Evolutionary conservation across 2,888 invertebrate genomes (phyloP), one percentile per base, ranked within the genome.

Genomic region (Mayetiola destructor): DNA sequence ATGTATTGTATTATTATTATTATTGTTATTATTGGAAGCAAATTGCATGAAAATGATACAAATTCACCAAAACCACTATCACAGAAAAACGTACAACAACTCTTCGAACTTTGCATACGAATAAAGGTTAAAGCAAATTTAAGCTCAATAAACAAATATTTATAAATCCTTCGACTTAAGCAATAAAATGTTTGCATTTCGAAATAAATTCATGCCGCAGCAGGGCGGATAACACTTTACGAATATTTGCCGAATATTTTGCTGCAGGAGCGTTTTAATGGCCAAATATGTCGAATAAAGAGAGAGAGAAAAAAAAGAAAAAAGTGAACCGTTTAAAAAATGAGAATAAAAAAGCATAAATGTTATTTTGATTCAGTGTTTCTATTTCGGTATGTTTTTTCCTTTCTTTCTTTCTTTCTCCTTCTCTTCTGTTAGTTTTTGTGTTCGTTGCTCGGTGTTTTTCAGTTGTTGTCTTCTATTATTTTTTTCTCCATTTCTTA

Each of bases 131-230:
- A 9, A 27, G 48, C 48, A 27, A 48, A 48, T 48, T 48, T 48
- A 48, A 48, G 48, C 48, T 48, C 23, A 48, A 27, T 27, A 48
- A 48, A 48, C 48, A 48, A 48, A 48, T 48, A 48, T 48, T 27
- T 48, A 27, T 40, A 56, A 56, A 56, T 56, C 56, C 56, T 29
- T 42, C 40, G 42, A 56, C 56, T 56, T 56, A 48, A 39, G 56
- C 39, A 56, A 56, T 56, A 56, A 56, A 56, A 42, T 56, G 48
- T 42, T 56, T 42, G 56, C 56, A 23, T 56, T 56, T 56, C 56
- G 27, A 37, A 27, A 40, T 40, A 56, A 42, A 42, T 56, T 39
- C 39, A n/a, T 56, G 42, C 56, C 56, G 56, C 56, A 56, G 56
- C 56, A 42, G 56, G 56, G 56, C 30, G 32, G 56, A 56, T 56